Base-by-base conservation (phyloP, 2,888 invertebrate genomes). In the Apeira syringaria region DNA sequence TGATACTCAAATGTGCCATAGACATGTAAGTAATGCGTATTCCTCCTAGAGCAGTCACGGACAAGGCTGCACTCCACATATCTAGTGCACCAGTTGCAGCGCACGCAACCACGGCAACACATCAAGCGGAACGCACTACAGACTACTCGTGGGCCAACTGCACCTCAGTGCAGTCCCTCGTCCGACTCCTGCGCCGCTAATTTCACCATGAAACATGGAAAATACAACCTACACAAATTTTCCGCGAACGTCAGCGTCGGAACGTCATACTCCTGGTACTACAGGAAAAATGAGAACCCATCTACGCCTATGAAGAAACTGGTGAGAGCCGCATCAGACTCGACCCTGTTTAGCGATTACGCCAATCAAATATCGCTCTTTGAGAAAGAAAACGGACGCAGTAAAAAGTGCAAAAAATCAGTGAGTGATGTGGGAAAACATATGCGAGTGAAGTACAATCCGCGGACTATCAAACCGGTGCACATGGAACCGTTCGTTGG, bases 191-290 rank as follows among this genome's bases (percentile, higher is more conserved):
- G 66, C 69, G 74, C 64, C 63, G 68, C 52, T 61, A 64, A 59
- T 54, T 70, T 70, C 69, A 80, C 69, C 69, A 90, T 90, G 90
- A 90, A 89, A 75, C 75, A 90, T 80, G 90, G 90, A 69, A 90
- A 90, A 80, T 90, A 90, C 73, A 77, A 87, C 74, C 79, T 90
- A 53, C 77, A 84, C 68, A 89, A 89, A 73, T 84, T 80, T 54
- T 83, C 87, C 54, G 77, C 84, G 53, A 83, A 87, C 63, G 62
- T 80, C 60, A 88, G 85, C 58, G 73, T 88, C 55, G 88, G 87
- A 40, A 90, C 90, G 29, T 89, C 90, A 26, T 88, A 86, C 58
- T 90, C 90, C 44, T 90, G 90, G 90, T 88, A 88, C 66, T 90
- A 90, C 68, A 81, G 67, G 64, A 86, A 86, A 68, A 84, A 78